Base-by-base conservation (phyloP, 2,888 invertebrate genomes). In the Cryptus viduatorius region DNA sequence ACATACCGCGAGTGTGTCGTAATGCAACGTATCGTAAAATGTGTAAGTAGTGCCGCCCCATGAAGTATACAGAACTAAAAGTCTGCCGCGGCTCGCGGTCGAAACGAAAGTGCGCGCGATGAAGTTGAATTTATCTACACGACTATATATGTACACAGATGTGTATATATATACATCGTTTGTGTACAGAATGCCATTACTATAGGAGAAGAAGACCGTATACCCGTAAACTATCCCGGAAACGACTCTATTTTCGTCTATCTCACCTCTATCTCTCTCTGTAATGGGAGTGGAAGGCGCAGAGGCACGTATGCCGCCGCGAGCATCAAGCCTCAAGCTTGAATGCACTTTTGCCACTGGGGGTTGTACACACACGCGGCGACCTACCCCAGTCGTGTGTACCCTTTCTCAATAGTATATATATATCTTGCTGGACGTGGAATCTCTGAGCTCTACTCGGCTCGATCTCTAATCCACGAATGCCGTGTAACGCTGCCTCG, bases 241-340 rank as follows among this genome's bases (percentile, higher is more conserved):
- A 83, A 83, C 64, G 83, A 80, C 85, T 85, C 85, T 80, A 85
- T 85, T 85, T 85, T 85, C 78, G 73, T 83, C 72, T 83, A 85
- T 85, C 85, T 68, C 64, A 69, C 69, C 75, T 69, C 73, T 83
- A 73, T 78, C 73, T 65, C 29, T n/a, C 29, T 16, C 61, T n/a
- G 75, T 83, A 79, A 75, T 75, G 83, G 73, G 16, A 69, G 77
- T 48, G 44, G 24, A 37, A 73, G 73, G 14, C 10, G 69, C 61
- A 68, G 64, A 75, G 73, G 59, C 83, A 83, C 77, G 76, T 73
- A 78, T 78, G 56, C 80, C 79, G 46, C 84, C 71, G 75, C 56
- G 59, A 79, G 79, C 67, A 50, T 73, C 76, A 80, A 71, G 71
- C 67, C 50, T 77, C 68, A 65, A 82, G 77, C 84, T 78, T 75